A percentile compares a stretch with the other conserved stretches of the same genome.
phyloP scores from a whole-genome alignment of 2,113 vertebrate genomes.

The Esox niger region DNA sequence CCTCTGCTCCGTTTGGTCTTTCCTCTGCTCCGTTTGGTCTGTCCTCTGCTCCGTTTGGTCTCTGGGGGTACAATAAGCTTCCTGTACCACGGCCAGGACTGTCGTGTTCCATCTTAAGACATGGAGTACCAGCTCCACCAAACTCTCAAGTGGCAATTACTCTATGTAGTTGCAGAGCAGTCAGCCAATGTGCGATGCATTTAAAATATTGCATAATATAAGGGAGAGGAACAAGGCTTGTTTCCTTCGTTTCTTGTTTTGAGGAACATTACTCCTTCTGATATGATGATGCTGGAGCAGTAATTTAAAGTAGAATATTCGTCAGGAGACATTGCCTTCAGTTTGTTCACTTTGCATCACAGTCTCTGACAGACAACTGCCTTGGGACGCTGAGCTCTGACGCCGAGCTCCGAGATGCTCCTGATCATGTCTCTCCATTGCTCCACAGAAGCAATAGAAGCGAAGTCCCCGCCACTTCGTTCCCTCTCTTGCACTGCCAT shows the following conservation, averaged over 20 bases:
- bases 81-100: no score
- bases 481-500: slow-evolving; percentile 54
- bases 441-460: slow-evolving; percentile 39
- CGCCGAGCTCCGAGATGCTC: slow-evolving; percentile 48
- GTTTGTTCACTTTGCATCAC: slow-evolving; percentile 56
- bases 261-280: background rate
- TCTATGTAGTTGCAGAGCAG: no score
- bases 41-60: no score
- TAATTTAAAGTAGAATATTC: slow-evolving; percentile 36
- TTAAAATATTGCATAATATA: slow-evolving; percentile 21
- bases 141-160: no score
- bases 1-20: no score
- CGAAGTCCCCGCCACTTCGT: slow-evolving; percentile 27
- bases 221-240: slow-evolving; percentile 22
- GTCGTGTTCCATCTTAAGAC: no score
- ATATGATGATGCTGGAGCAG: slow-evolving; percentile 17
- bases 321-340: slow-evolving; percentile 42
- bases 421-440: slow-evolving; percentile 53
- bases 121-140: no score
- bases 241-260: slow-evolving; percentile 10
- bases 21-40: no score
- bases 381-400: no score
- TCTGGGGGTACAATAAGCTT: no score
- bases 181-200: no score
- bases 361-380: slow-evolving; percentile 52